phyloP scores from a whole-genome alignment of 2,797 vertebrate species.

The Oryzias dopingdopingensis region DNA sequence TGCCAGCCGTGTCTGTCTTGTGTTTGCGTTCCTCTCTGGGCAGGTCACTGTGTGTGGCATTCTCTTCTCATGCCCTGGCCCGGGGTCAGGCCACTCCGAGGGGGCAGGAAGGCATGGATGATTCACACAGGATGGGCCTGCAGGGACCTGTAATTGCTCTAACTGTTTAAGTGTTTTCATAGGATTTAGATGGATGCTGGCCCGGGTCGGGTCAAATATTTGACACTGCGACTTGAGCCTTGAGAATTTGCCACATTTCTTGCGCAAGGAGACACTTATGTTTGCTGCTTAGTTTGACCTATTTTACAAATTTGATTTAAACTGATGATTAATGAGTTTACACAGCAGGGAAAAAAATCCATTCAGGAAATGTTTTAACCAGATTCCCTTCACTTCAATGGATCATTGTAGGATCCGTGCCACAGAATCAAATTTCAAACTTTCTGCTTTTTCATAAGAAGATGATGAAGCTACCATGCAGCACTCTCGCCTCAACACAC shows the following conservation, averaged over 20 bases:
- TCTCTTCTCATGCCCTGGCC: constrained; percentile 50
- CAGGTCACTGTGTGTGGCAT: constrained; percentile 47
- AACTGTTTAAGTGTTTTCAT: constrained; percentile 28
- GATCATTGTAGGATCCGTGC: too few relatives aligned
- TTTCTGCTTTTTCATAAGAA: constrained; percentile 3
- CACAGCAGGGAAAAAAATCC: constrained; percentile 21
- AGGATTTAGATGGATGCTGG: constrained; percentile 15
- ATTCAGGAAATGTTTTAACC: not conserved
- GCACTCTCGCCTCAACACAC: constrained; percentile 12
- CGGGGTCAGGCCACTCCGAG: constrained; percentile 42
- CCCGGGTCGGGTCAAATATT: constrained; percentile 1
- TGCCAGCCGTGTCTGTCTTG: constrained; percentile 50
- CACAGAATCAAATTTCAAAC: too few relatives aligned
- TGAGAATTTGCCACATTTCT: not conserved
- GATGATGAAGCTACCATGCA: constrained; percentile 8
- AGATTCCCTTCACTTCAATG: constrained; percentile 4
- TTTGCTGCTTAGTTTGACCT: constrained; percentile 1
- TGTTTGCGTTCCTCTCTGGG: constrained; percentile 56
- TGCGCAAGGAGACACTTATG: not conserved
- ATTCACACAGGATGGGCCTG: constrained; percentile 52
- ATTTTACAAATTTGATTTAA: not conserved
- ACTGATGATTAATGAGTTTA: constrained; percentile 7
- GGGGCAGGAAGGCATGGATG: constrained; percentile 24
- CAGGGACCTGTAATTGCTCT: constrained; percentile 35
- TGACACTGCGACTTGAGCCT: not conserved